Conservation (phyloP, 2,888 invertebrate species). For the Pinctada fucata region DNA sequence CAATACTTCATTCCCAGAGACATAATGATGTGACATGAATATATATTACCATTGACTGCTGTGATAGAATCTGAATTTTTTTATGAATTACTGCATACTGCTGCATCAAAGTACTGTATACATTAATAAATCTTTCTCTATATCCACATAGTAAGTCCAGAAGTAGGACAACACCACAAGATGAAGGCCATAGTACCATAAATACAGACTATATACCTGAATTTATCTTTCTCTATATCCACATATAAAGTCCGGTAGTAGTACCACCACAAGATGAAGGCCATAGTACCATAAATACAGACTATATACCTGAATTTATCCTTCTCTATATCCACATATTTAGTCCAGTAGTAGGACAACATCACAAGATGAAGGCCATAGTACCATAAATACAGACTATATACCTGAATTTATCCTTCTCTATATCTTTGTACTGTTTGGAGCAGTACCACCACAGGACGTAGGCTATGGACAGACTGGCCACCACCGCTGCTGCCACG, state of each 20-base stretch:
- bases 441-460: conserved; percentile 61
- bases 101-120: too few species aligned
- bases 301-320: conserved; percentile 22
- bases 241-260: conserved; percentile 53
- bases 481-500: conserved; percentile 50
- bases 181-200: too few species aligned
- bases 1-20: too few species aligned
- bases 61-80: too few species aligned
- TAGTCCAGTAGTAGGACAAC: conserved; percentile 59
- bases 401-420: conserved; percentile 28
- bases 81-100: too few species aligned
- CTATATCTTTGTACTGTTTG: conserved; percentile 45
- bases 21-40: too few species aligned
- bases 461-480: conserved; percentile 50
- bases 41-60: too few species aligned
- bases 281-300: too few species aligned
- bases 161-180: conserved; percentile 59
- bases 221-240: conserved; percentile 31
- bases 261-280: conserved; percentile 47
- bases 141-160: conserved; percentile 45
- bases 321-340: conserved; percentile 39
- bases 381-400: conserved; percentile 7
- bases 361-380: conserved; percentile 38
- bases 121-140: conserved; percentile 25
- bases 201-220: neutral